Base-by-base conservation (phyloP, 2,888 invertebrate genomes). In the Drosophila maculinotata region DNA sequence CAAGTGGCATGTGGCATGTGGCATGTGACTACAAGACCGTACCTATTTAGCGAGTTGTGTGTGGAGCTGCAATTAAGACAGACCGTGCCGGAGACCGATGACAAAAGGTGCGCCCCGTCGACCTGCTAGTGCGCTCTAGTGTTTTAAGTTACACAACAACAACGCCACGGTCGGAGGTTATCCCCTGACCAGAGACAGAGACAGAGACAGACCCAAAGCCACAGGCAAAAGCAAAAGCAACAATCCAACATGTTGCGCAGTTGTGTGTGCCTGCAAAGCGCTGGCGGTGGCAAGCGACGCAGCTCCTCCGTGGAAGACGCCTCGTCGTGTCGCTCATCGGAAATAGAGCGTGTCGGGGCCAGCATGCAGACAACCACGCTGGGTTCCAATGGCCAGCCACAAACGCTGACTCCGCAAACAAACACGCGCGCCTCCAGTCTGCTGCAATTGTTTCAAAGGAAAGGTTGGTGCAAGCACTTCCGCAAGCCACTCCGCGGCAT, bases 401-500 rank as follows among this genome's bases (percentile, higher is more conserved):
- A 72, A 59, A 51, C 69, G 51, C 56, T 72, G 70, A 42, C 69
- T 48, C 65, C 72, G 28, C 73, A 74, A 60, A 52, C 73, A 47
- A 77, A 60, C 30, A 75, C 76, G 54, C 74, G 76, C 51, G 88
- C 87, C 52, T 85, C 89, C 76, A 91, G 90, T 89, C 84, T 92
- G 65, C 57, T 91, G 60, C 91, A 90, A 75, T 76, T 91, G 41
- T 88, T 92, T 25, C 88, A 90, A 88, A 94, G 79, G 93, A 94
- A 79, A 91, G 93, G 90, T 92, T 93, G 95, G 86, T 93, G 95
- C 74, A 93, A 93, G 79, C 94, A 94, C 85, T 95, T 95, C 93
- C 93, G 94, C 65, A 93, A 94, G 76, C 91, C 92, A 73, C 94
- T 94, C 76, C 94, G 95, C 74, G 90, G 89, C 63, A 93, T 94